Percentiles rank a stretch among this genome's conserved stretches.
Evolutionary conservation across 2,888 invertebrate genomes (phyloP).

Genomic region (Ornithoptera priamus): DNA sequence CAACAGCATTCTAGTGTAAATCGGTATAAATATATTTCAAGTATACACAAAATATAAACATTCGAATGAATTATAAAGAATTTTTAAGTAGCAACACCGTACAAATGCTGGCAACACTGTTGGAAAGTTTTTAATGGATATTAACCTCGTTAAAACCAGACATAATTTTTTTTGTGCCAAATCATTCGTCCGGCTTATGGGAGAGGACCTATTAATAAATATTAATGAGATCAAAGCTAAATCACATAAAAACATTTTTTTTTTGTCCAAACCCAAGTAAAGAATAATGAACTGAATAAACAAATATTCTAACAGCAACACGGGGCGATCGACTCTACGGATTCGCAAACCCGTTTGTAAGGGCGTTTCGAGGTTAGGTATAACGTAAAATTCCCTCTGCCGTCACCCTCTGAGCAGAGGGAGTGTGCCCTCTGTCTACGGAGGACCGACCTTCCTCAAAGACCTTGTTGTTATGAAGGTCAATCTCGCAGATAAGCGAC

Average conservation of each 20-base stretch:
- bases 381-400: conserved; percentile 60
- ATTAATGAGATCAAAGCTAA: conserved; percentile 23
- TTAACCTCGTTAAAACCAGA: background rate
- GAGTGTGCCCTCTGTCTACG: conserved; percentile 45
- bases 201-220: conserved; percentile 5
- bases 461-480: conserved; percentile 62
- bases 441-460: conserved; percentile 64
- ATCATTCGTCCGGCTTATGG: background rate
- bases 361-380: conserved; percentile 72
- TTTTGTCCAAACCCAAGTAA: conserved; percentile 29
- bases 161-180: background rate
- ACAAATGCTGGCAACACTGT: background rate
- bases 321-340: conserved; percentile 31
- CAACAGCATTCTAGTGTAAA: too few species aligned
- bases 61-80: background rate
- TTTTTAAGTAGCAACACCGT: background rate
- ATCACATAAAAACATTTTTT: conserved; percentile 15
- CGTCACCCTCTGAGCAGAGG: conserved; percentile 50
- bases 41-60: too few species aligned
- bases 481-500: conserved; percentile 43
- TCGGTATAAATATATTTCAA: too few species aligned
- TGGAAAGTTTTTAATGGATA: background rate
- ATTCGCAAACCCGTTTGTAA: conserved; percentile 46
- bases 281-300: conserved; percentile 36
- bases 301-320: conserved; percentile 33